Base-by-base conservation (phyloP, 2,888 invertebrate genomes). In the Drosophila subquinaria region DNA sequence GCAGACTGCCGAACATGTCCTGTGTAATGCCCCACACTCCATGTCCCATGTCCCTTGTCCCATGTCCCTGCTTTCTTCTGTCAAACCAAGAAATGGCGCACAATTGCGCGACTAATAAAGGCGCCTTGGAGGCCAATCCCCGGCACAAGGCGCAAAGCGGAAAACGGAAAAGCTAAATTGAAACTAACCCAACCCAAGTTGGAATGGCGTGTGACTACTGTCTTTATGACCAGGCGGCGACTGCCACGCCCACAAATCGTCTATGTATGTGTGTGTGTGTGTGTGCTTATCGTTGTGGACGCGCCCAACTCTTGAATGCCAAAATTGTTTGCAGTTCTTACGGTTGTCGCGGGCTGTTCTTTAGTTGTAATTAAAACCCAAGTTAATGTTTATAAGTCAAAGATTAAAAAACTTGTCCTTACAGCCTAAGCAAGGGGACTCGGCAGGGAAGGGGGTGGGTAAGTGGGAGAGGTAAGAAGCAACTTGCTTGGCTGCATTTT, bases 341-440 rank as follows among this genome's bases (percentile, higher is more conserved):
- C 23, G 45, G 52, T 43, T 55, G 42, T 55, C 17, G 59, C 55
- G 55, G 48, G 52, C 61, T 63, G 68, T 76, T 64, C 23, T 47
- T 52, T 35, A 40, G 72, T 52, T 81, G 81, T 91, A 92, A 92
- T 91, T 92, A 92, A 90, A 91, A 90, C 85, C 85, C 89, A 83
- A 88, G 84, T 85, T 89, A 91, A 91, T 91, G 92, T 86, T 85
- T 83, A 74, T 85, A 83, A 81, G 53, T 84, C 88, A 79, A 79
- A 84, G 90, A 90, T 90, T 88, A 89, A 67, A 71, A 80, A 71
- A 83, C 81, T 83, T 51, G 51, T 66, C 40, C 71, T 81, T 65
- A 70, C 38, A 63, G 52, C 56, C 36, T 45, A 50, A 53, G 45
- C 20, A 45, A n/a, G 40, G 33, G 20, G 11, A 36, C 13, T n/a